Percentiles rank a stretch among this genome's conserved stretches.
These are phyloP conservation scores for Probaryconus sp. DNA, from an alignment of 1,140 invertebrate genomes.

Conservation along the genomic window DNA sequence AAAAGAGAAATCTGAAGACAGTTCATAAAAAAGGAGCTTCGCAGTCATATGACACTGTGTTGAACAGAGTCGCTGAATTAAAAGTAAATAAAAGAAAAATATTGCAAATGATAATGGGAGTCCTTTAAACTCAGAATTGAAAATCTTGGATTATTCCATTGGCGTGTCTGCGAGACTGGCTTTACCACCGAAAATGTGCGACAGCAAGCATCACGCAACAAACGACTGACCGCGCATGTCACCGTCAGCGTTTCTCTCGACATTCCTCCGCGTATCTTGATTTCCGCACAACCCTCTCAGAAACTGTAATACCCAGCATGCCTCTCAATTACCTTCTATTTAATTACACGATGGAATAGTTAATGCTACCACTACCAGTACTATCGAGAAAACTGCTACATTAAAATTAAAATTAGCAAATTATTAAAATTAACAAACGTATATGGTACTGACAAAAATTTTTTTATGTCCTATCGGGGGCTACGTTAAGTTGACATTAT, in stretches of 20 bases:
- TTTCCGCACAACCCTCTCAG: slow-evolving; percentile 58
- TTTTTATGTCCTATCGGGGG: no score
- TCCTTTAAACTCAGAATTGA: no score
- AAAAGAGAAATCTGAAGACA: slow-evolving; percentile 61
- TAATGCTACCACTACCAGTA: slow-evolving; percentile 55
- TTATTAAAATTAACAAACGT: no score
- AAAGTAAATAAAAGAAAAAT: no score
- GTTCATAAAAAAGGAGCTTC: no score
- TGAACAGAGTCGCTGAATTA: no score
- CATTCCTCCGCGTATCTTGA: slow-evolving; percentile 61
- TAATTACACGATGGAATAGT: slow-evolving; percentile 72
- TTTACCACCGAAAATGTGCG: slow-evolving; percentile 22
- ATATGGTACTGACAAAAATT: no score
- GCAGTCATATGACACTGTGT: no score
- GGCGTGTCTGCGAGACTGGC: no score
- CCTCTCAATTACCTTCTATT: slow-evolving; percentile 73
- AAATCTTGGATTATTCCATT: no score
- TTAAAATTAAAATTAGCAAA: slow-evolving; percentile 21
- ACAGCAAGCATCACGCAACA: slow-evolving; percentile 44
- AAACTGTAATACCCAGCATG: slow-evolving; percentile 72
- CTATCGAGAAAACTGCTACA: slow-evolving; percentile 26
- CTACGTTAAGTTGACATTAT: no score
- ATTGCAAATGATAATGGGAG: no score
- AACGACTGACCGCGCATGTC: slow-evolving; percentile 72
- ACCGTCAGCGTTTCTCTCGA: slow-evolving; percentile 65